Evolutionary conservation across 2,888 invertebrate species (phyloP), one percentile per base, ranked within the genome.

Genomic region (Nezara viridula): DNA sequence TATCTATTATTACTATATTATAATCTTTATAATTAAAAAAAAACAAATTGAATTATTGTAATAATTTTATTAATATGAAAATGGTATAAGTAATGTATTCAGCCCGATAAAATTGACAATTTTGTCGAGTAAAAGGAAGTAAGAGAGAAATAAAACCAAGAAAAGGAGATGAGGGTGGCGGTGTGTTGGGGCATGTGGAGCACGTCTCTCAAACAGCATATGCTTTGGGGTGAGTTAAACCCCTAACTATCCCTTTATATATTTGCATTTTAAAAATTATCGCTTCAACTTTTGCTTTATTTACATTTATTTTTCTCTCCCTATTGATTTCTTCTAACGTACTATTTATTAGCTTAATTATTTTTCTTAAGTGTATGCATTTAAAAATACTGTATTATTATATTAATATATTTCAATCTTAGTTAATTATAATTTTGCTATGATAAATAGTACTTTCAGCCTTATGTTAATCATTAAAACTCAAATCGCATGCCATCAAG

Each of bases 201-300:
- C 86, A 66, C 50, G 88, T 66, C 81, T 66, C 89, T 55, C 85
- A 89, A 86, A 47, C 89, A 66, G 32, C 89, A 49, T 86, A 60
- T 60, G 89, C 89, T 86, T 86, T 66, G 89, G 89, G 89, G 89
- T 89, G 89, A 89, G 89, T 89, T 60, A 32, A 77, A 86, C 85
- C 86, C 86, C 89, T 89, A 44, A 60, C 81, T 88, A 81, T 88
- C 88, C 88, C 88, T 77, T 88, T 81, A 47, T 52, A 86, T 81
- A 44, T 44, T 86, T 86, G 86, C 40, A 86, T 47, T 86, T 86
- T 86, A 32, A 86, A n/a, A 47, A 47, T 49, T 81, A n/a, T 44
- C 10, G 81, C 81, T 81, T 81, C 10, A n/a, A 52, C 86, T 86
- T 52, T 49, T 37, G 50, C 55, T 86, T 86, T 55, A 49, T 52